phyloP scores from a whole-genome alignment of 2,113 vertebrate genomes.

The Hippocampus zosterae region DNA sequence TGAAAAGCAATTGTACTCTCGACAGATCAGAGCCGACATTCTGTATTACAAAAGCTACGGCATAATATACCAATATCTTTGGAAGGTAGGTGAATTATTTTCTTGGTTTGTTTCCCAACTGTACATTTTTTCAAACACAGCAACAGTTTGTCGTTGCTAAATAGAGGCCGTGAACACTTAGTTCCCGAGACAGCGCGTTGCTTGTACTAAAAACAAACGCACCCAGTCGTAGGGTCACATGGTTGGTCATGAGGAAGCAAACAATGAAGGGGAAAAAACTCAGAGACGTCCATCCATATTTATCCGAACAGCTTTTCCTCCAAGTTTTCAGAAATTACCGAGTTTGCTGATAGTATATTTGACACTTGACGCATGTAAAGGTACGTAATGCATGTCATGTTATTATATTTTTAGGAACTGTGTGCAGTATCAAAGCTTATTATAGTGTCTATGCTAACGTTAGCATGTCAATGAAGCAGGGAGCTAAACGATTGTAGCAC shows the following conservation, averaged over 20 bases:
- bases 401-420: background rate
- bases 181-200: constrained; percentile 10
- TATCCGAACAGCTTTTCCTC: too few species aligned
- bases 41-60: too few species aligned
- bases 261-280: constrained; percentile 32
- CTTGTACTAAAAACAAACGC: constrained; percentile 20
- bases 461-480: constrained; percentile 12
- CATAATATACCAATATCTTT: background rate
- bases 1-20: background rate
- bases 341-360: background rate
- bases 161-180: background rate
- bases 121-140: background rate
- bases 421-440: background rate
- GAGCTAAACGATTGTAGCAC: background rate
- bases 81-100: background rate
- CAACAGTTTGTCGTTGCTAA: background rate
- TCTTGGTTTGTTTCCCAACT: background rate
- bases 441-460: constrained; percentile 30
- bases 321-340: background rate
- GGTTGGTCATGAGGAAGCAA: constrained; percentile 66
- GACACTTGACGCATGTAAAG: background rate
- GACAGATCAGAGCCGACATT: background rate
- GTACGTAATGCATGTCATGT: background rate
- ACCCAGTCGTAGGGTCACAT: constrained; percentile 51
- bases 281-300: background rate